Base-by-base conservation (phyloP, 2,113 vertebrate species). In the Zosterops hypoxanthus region DNA sequence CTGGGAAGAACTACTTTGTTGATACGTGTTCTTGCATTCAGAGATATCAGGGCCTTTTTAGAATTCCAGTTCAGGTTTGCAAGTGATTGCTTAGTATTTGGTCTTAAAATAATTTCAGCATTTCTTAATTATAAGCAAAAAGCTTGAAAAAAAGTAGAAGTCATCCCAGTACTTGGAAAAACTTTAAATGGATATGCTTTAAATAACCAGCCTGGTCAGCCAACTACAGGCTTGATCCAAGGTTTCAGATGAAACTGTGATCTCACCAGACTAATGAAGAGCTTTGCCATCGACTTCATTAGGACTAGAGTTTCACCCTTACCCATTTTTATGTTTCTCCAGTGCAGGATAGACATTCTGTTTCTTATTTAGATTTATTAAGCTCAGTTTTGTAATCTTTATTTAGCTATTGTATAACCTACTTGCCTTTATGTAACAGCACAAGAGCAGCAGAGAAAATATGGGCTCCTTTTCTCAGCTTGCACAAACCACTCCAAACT, bases 351-450 rank as follows among this genome's bases (percentile, higher is more conserved):
- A 66, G 78, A 65, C 24, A 57, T 73, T 88, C 71, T 95, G 92
- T 93, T 94, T 95, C 79, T 93, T 63, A 60, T 95, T 95, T 96
- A 85, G 29, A 70, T 91, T 77, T 90, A 63, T 73, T 36, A 52
- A 94, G 17, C 36, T 86, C 18, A 24, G 10, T 94, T 95, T 90
- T 84, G 81, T 81, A 97, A 97, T 88, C 39, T 21, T 23, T 77
- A 0, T 72, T 94, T 82, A 85, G 75, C 63, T 88, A 26, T 94
- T 95, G 84, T 87, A 79, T 87, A 92, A 91, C 26, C 55, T 64
- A 29, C 19, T 88, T 66, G 87, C n/a, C 55, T 90, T 94, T 94
- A 61, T 86, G 82, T 65, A 91, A 85, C 33, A 42, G 33, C 4
- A 2, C 36, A 87, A 82, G 31, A 91, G 23, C 17, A 73, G 42